Conservation (phyloP, 1,140 invertebrate genomes). For the Eurosta solidaginis region DNA sequence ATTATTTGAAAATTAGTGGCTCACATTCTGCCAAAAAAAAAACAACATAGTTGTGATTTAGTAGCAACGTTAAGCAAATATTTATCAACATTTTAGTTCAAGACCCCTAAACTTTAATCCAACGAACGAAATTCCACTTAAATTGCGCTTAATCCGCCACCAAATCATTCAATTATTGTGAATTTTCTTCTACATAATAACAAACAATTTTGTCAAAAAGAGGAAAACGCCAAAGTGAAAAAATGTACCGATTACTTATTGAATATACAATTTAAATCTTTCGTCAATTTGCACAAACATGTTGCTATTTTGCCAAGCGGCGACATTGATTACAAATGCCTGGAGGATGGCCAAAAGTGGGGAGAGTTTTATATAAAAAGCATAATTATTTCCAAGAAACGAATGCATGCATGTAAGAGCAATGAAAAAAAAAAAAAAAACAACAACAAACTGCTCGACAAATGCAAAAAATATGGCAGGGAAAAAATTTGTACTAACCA, state of each 20-base stretch:
- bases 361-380: slow-evolving; percentile 38
- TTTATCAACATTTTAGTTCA: not conserved
- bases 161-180: not conserved
- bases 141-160: slow-evolving; percentile 26
- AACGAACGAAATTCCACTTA: slow-evolving; percentile 4
- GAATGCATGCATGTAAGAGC: not conserved
- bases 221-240: not conserved
- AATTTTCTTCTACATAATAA: not conserved
- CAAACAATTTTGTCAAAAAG: not conserved
- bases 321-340: slow-evolving; percentile 34
- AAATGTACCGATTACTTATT: not conserved
- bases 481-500: not conserved
- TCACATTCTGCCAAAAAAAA: too few species aligned
- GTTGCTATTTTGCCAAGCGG: slow-evolving; percentile 49
- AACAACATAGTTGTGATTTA: too few species aligned
- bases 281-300: slow-evolving; percentile 59
- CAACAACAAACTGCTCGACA: too few species aligned
- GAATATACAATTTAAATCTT: slow-evolving; percentile 54
- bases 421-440: not conserved
- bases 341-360: not conserved
- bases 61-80: too few species aligned
- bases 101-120: not conserved
- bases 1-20: too few species aligned
- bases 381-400: slow-evolving; percentile 58
- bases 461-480: not conserved